Evolutionary conservation across 2,888 invertebrate species (phyloP), one percentile per base, ranked within the genome.

Genomic region (Ischnus inquisitorius): DNA sequence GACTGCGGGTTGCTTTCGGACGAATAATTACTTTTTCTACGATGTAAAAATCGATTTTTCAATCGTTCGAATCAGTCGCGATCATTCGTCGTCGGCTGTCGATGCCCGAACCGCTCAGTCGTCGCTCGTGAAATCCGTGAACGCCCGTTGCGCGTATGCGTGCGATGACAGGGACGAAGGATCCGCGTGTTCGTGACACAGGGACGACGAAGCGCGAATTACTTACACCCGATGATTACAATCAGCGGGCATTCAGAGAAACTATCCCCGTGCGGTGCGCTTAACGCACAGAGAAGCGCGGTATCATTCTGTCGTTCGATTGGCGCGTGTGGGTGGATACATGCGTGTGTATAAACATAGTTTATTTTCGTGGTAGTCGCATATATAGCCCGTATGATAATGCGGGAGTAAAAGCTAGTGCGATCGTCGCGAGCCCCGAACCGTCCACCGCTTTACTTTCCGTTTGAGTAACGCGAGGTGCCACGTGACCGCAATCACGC

Each of bases 401-500:
- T 64, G 41, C 16, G 43, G 16, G 19, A 64, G 46, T 28, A 6
- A 57, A 64, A 16, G 25, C 28, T 60, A 57, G 48, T 72, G 43
- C 48, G 60, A 82, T 67, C 46, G 48, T 25, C 72, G 39, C 65
- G 34, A 48, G 81, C 82, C 71, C 83, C 85, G 65, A 77, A 75
- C 89, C 89, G 88, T 88, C 48, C 78, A 81, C 71, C 91, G 91
- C 92, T 92, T 92, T 91, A 92, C 90, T 92, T 91, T 90, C 87
- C 89, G 88, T 90, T 87, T 88, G 91, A 92, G 89, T 89, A 90
- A 91, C 88, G 90, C 90, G 89, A 90, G 89, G 88, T 88, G 93
- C 90, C 93, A 93, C 93, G 93, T 92, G 93, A 92, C 93, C 92
- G 91, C 92, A 93, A 93, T 93, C 92, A 92, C 90, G 87, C 84